Percentiles rank a stretch among this genome's conserved stretches.
These are phyloP conservation scores for Chamaetylas fuelleborni DNA, from an alignment of 2,113 vertebrate species.

Conservation along the genomic window DNA sequence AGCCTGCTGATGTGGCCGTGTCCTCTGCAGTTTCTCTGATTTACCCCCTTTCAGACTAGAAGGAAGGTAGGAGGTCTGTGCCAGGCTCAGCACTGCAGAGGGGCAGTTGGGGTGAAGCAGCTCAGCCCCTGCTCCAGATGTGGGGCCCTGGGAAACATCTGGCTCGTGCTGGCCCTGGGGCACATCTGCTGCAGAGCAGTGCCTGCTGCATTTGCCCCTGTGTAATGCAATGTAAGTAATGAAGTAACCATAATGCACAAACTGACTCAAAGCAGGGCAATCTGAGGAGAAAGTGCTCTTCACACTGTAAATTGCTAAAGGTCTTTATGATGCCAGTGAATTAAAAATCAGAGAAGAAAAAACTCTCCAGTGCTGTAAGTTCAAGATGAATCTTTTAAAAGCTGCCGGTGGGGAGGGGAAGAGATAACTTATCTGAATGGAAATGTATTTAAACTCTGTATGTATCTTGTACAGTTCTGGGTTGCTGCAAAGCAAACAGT, in stretches of 20 bases:
- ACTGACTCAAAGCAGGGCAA: background rate
- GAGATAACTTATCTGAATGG: conserved; percentile 31
- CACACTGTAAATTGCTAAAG: conserved; percentile 29
- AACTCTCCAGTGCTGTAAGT: background rate
- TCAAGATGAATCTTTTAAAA: conserved; percentile 24
- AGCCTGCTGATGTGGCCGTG: background rate
- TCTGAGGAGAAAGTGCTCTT: conserved; percentile 21
- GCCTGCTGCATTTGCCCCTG: background rate
- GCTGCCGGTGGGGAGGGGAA: conserved; percentile 5
- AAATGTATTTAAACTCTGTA: conserved; percentile 4
- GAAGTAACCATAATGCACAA: background rate
- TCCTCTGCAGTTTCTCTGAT: background rate
- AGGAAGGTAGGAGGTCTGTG: background rate
- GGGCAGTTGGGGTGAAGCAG: background rate
- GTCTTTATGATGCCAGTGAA: conserved; percentile 42
- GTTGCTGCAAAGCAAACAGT: background rate
- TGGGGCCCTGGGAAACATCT: background rate
- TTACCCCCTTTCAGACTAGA: background rate
- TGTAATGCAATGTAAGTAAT: conserved; percentile 29
- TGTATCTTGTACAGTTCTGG: background rate
- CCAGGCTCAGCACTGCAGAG: background rate
- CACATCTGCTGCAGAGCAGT: background rate
- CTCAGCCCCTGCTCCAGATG: background rate
- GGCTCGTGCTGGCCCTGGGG: background rate
- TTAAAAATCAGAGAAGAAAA: conserved; percentile 46